Evolutionary conservation across 2,797 vertebrate genomes (phyloP), one percentile per base, ranked within the genome.

Genomic region (Decapterus maruadsi): DNA sequence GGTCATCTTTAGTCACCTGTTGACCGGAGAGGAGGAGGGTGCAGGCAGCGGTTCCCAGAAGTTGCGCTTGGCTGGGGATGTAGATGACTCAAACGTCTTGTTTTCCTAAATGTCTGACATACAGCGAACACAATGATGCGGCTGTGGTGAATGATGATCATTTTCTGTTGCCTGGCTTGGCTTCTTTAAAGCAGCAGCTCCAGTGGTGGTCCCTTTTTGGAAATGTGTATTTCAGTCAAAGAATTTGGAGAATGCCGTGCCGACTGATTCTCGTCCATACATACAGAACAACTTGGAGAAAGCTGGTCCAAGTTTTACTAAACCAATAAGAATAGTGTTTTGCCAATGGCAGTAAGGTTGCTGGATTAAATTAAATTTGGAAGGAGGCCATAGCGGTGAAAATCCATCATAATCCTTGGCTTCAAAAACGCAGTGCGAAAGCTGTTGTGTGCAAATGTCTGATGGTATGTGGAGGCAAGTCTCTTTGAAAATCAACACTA

Each of bases 11-110:
- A 66, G 63, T 69, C 74, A 46, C 67, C 40, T 55, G 64, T 29
- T 31, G 55, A 70, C 50, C 65, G 68, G 14, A 6, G 45, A 22
- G 36, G 42, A 22, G 38, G 14, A 22, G 43, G n/a, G n/a, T n/a
- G n/a, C n/a, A n/a, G n/a, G 72, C 46, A 54, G 40, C 8, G 7
- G 10, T 83, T 83, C 67, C 63, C 73, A 81, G 63, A 81, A 80
- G 77, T 57, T 17, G n/a, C 16, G 6, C 8, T 43, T 26, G 26
- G 26, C 26, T 26, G 40, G 34, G 46, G 60, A 31, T 55, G 54
- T 58, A 59, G 55, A 62, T 79, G 71, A 77, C 45, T 83, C 64
- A 51, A 48, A 34, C 22, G 12, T 62, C 46, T 57, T 22, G 17
- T 69, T 73, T 68, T 45, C 36, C 48, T 61, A 55, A 63, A 59